Evolutionary conservation across 2,797 vertebrate genomes (phyloP).

Genomic region (Sebastes iracundus): DNA sequence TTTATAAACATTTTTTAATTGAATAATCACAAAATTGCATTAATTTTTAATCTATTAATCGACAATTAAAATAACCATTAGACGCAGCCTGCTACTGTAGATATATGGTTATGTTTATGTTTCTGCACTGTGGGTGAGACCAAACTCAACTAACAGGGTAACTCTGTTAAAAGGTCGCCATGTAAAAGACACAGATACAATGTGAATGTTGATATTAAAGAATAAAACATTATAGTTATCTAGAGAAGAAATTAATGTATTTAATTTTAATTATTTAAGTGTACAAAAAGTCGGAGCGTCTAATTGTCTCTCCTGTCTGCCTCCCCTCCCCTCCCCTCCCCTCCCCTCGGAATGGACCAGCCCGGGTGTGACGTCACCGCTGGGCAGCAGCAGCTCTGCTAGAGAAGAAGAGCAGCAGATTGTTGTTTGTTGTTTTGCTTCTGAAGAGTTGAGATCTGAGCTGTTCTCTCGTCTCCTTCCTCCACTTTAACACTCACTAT

Average conservation of each 20-base stretch:
- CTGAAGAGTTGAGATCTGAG: not conserved
- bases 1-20: not conserved
- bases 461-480: not conserved
- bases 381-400: slow-evolving; percentile 1
- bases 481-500: not conserved
- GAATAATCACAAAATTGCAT: not conserved
- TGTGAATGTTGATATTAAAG: fast-evolving
- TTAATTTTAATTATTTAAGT: fast-evolving
- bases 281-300: fast-evolving
- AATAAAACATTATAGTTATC: fast-evolving
- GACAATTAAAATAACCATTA: not conserved
- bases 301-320: fast-evolving
- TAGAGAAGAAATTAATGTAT: fast-evolving
- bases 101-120: slow-evolving; percentile 27
- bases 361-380: slow-evolving; percentile 30
- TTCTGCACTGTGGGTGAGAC: not conserved
- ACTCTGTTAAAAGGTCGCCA: fast-evolving
- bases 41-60: not conserved
- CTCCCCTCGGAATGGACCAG: slow-evolving; percentile 16
- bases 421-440: slow-evolving; percentile 46
- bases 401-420: too few relatives aligned
- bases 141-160: not conserved
- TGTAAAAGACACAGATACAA: not conserved
- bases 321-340: fast-evolving
- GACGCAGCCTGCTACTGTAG: not conserved